Base-by-base conservation (phyloP, 1,140 invertebrate species). In the Psix sp. region DNA sequence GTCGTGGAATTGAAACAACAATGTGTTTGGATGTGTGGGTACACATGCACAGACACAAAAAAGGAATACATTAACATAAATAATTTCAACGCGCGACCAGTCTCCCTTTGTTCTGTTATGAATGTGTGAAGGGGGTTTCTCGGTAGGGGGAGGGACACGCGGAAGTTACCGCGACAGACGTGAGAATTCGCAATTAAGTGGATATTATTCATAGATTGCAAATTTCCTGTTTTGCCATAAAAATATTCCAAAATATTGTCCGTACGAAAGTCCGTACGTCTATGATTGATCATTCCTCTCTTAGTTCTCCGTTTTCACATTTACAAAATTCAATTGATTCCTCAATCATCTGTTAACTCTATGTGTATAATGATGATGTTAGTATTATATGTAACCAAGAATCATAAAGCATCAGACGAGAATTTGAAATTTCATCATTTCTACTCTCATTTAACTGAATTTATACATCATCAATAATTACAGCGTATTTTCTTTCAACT, bases 131-230 rank as follows among this genome's bases (percentile, higher is more conserved):
- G 26, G 39, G 48, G 14, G 31, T 14, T 38, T 9, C 13, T 11
- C 3, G 20, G n/a, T 4, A 13, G 15, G 45, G 24, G 10, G 54
- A 4, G 54, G 45, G 46, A 40, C 17, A 68, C 42, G 43, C 42
- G 51, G 51, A 60, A 62, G 56, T 26, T 38, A 15, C 48, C 59
- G 52, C 51, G 68, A 59, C 68, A 63, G 59, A 72, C 68, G 68
- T 72, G 59, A 57, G 68, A 72, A 72, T 45, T 49, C 14, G 56
- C 66, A 59, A 72, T 72, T 72, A 57, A 51, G 4, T 38, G 14
- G 18, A 52, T 51, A 65, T 59, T 60, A 65, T 65, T 57, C 59
- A 46, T 39, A 31, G 51, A 57, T 39, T 59, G 59, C 18, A 65
- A 65, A 63, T 71, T 62, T 62, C 56, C 56, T 35, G 66, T 17